phyloP scores from a whole-genome alignment of 2,113 vertebrate species.

The Callithrix jacchus region DNA sequence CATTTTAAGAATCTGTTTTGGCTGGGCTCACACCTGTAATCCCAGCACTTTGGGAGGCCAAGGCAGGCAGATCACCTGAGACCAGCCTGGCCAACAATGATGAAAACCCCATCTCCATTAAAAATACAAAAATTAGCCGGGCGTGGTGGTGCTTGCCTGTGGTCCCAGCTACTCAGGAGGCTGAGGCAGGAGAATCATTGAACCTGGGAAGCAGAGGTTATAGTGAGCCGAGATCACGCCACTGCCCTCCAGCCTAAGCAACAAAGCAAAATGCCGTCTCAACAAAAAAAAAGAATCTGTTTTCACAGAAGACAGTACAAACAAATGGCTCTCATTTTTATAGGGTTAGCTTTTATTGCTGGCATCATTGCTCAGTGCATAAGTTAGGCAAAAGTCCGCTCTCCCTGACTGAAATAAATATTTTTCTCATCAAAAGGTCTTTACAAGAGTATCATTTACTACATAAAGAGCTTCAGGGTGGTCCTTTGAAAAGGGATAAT shows the following conservation, averaged over 20 bases:
- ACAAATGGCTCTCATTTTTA: not conserved
- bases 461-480: not conserved
- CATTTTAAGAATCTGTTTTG: not conserved
- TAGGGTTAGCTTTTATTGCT: not conserved
- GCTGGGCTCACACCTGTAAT: not conserved
- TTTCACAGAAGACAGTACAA: not conserved
- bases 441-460: not conserved
- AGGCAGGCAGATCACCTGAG: not conserved
- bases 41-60: not conserved
- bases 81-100: not conserved
- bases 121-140: not conserved
- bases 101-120: not conserved
- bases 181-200: not conserved
- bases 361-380: not conserved
- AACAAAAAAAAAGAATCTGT: not conserved
- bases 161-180: not conserved
- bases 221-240: not conserved
- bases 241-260: not conserved
- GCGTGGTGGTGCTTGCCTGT: not conserved
- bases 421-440: slow-evolving; percentile 11
- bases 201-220: not conserved
- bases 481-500: not conserved
- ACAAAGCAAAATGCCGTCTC: not conserved
- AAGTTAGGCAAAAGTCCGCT: slow-evolving; percentile 19
- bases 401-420: not conserved